A percentile compares a stretch with the other conserved stretches of the same genome.
These are phyloP conservation scores for Scotopteryx bipunctaria DNA, from an alignment of 2,888 invertebrate genomes.

Conservation along the genomic window DNA sequence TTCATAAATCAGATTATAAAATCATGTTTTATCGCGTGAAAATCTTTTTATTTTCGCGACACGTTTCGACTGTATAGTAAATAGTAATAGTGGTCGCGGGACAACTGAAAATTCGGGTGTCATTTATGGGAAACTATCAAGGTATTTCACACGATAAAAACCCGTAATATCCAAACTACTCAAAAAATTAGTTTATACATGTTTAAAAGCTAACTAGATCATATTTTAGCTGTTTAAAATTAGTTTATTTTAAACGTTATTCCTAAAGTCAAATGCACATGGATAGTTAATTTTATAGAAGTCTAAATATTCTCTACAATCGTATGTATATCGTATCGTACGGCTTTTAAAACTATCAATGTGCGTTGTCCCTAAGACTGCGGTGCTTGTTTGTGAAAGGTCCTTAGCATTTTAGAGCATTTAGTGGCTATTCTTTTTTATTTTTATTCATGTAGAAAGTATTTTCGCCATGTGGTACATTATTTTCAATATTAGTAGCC, in stretches of 20 bases:
- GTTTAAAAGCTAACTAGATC: no score
- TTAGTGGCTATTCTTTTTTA: constrained; percentile 55
- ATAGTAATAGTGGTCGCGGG: no score
- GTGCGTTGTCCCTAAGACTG: constrained; percentile 26
- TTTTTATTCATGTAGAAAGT: background rate
- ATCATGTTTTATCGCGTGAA: no score
- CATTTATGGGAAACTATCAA: no score
- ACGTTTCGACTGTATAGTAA: no score
- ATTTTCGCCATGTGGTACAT: background rate
- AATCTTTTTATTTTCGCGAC: no score
- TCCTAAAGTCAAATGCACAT: constrained; percentile 11
- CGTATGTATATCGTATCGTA: background rate
- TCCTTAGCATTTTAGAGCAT: constrained; percentile 78
- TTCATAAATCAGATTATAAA: no score
- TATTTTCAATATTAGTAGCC: constrained; percentile 1
- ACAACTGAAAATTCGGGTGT: no score
- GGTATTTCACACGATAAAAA: no score
- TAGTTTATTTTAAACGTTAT: constrained; percentile 1
- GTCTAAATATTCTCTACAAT: background rate
- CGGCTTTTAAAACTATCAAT: constrained; percentile 7
- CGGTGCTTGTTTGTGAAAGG: constrained; percentile 66
- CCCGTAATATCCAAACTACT: no score
- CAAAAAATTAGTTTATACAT: no score
- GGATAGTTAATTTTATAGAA: background rate
- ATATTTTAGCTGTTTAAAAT: background rate